Percentiles rank a stretch among this genome's conserved stretches.
phyloP scores from a whole-genome alignment of 1,140 invertebrate species.

The Argopecten irradians region DNA sequence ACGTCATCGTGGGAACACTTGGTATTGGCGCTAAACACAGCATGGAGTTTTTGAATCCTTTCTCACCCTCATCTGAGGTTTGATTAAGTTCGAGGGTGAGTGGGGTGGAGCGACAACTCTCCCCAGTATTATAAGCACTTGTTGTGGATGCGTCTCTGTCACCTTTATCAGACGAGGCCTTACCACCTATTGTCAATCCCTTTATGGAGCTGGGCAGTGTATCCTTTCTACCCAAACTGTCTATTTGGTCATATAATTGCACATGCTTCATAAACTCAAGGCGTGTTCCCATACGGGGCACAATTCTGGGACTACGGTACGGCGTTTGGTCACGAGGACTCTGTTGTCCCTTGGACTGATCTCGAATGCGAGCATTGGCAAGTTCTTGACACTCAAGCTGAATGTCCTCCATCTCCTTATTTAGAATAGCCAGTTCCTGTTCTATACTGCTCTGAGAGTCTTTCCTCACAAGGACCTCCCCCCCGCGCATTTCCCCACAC shows the following conservation, averaged over 20 bases:
- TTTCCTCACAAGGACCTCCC: constrained; percentile 59
- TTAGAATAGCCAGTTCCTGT: constrained; percentile 78
- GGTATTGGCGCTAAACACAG: constrained; percentile 69
- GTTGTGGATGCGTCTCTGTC: constrained; percentile 71
- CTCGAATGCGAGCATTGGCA: constrained; percentile 66
- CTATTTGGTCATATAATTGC: constrained; percentile 52
- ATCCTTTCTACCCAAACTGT: constrained; percentile 50
- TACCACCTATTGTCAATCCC: constrained; percentile 45
- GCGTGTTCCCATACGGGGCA: constrained; percentile 79
- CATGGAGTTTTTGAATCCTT: constrained; percentile 73
- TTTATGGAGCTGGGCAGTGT: constrained; percentile 53
- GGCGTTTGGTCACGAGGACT: constrained; percentile 55
- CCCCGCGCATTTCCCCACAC: constrained; percentile 60
- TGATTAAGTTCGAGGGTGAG: constrained; percentile 80
- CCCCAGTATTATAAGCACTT: constrained; percentile 88
- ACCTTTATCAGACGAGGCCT: constrained; percentile 56
- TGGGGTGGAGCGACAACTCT: constrained; percentile 84
- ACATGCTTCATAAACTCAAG: constrained; percentile 75
- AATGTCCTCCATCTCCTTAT: constrained; percentile 80
- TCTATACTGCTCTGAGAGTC: constrained; percentile 78
- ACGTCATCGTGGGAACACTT: constrained; percentile 57
- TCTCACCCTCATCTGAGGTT: constrained; percentile 70
- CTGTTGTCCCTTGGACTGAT: constrained; percentile 59
- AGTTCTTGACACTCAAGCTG: constrained; percentile 79
- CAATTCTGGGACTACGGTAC: constrained; percentile 71